Percentiles rank a stretch among this genome's conserved stretches.
Evolutionary conservation across 2,888 invertebrate genomes (phyloP).

Genomic region (Noctua janthina): DNA sequence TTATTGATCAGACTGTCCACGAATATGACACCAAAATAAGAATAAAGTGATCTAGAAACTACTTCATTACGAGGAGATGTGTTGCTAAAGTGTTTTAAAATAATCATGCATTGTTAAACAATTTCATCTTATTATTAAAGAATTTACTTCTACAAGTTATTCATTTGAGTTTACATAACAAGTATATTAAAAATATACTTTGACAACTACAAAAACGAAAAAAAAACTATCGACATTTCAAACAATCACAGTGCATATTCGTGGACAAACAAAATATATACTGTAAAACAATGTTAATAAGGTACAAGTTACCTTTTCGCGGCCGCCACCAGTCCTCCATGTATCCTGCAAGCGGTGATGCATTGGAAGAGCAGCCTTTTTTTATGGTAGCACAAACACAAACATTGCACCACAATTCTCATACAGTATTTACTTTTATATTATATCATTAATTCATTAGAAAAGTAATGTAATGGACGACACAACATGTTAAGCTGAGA

Average conservation of each 20-base stretch:
- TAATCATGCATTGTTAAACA: conserved; percentile 24
- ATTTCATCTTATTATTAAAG: background rate
- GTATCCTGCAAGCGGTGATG: conserved; percentile 98
- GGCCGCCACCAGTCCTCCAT: conserved; percentile 99
- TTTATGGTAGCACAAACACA: conserved; percentile 91
- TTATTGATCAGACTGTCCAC: conserved; percentile 52
- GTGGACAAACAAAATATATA: conserved; percentile 67
- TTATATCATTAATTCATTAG: conserved; percentile 54
- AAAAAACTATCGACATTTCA: background rate
- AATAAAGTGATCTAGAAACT: conserved; percentile 17
- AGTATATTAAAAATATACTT: background rate
- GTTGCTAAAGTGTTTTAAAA: background rate
- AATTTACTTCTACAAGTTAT: background rate
- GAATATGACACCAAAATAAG: conserved; percentile 61
- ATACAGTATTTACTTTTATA: conserved; percentile 89
- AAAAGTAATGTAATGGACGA: conserved; percentile 66
- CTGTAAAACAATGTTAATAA: conserved; percentile 79
- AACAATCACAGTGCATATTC: conserved; percentile 56
- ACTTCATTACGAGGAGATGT: background rate
- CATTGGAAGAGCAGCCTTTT: conserved; percentile 93
- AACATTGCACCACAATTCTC: conserved; percentile 88
- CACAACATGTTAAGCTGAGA: conserved; percentile 70
- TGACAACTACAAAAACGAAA: conserved; percentile 1
- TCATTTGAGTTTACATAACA: background rate
- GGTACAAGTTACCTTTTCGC: conserved; percentile 96